A percentile compares a stretch with the other conserved stretches of the same genome.
Conservation (phyloP, 1,140 invertebrate species). For the Hylaeus anthracinus region DNA sequence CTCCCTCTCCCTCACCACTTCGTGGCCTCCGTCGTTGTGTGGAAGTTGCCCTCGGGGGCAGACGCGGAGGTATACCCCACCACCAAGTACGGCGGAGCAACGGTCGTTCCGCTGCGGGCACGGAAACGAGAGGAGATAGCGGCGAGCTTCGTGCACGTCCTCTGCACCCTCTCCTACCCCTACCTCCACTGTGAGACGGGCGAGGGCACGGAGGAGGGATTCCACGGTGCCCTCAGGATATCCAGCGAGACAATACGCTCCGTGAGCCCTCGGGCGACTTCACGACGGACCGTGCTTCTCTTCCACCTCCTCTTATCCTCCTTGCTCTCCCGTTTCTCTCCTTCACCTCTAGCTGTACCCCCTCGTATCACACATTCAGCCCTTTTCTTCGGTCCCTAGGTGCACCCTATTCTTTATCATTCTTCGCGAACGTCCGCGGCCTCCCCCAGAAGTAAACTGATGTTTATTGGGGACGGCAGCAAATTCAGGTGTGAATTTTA, state of each 20-base stretch:
- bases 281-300: slow-evolving; percentile 56
- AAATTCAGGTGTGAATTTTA: too few species aligned
- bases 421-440: neutral
- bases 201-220: slow-evolving; percentile 36
- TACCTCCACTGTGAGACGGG: slow-evolving; percentile 18
- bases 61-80: slow-evolving; percentile 61
- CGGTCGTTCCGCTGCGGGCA: slow-evolving; percentile 69
- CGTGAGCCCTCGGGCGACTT: slow-evolving; percentile 50
- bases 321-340: neutral
- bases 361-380: slow-evolving; percentile 23
- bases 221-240: slow-evolving; percentile 47
- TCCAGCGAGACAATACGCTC: slow-evolving; percentile 63
- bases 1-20: neutral
- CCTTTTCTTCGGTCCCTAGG: neutral
- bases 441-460: too few species aligned
- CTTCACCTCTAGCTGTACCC: neutral
- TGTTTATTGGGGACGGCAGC: too few species aligned
- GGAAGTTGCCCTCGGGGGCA: slow-evolving; percentile 44
- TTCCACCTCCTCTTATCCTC: slow-evolving; percentile 20
- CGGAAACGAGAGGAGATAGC: slow-evolving; percentile 73
- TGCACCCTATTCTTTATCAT: slow-evolving; percentile 4
- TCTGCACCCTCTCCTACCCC: slow-evolving; percentile 39
- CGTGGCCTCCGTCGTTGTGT: slow-evolving; percentile 45
- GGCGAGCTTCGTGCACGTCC: slow-evolving; percentile 55
- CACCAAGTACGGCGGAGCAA: slow-evolving; percentile 51